Evolutionary conservation across 1,140 invertebrate genomes (phyloP).

Genomic region (Chrysomallon squamiferum): DNA sequence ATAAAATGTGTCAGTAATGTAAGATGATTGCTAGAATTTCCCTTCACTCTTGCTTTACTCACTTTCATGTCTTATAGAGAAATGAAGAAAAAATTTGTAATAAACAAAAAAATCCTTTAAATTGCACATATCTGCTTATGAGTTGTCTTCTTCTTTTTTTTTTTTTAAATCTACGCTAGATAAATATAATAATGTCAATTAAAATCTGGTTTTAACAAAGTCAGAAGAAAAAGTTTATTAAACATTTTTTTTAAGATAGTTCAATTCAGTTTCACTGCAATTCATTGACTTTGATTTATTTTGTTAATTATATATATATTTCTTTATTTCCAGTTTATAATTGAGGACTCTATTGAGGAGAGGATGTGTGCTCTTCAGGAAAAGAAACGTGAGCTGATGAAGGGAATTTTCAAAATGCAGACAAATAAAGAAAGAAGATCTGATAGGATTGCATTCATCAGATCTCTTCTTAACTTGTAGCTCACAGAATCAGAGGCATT

Average conservation of each 20-base stretch:
- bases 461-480: constrained; percentile 17
- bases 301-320: not conserved
- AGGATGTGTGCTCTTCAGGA: constrained; percentile 47
- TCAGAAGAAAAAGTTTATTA: not conserved
- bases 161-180: not conserved
- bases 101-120: not conserved
- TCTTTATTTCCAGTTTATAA: constrained; percentile 37
- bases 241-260: too few relatives aligned
- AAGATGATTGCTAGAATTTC: too few relatives aligned
- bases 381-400: constrained; percentile 38
- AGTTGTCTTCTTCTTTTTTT: not conserved
- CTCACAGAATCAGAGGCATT: not conserved
- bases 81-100: too few relatives aligned
- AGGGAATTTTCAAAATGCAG: constrained; percentile 39
- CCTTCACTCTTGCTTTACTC: too few relatives aligned
- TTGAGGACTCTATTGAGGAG: constrained; percentile 43
- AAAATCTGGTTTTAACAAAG: not conserved
- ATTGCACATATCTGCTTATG: not conserved
- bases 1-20: too few relatives aligned
- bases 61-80: too few relatives aligned
- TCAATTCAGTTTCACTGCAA: not conserved
- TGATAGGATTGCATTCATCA: constrained; percentile 28
- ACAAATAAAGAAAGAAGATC: constrained; percentile 22
- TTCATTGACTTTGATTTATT: not conserved
- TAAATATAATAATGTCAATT: not conserved